A percentile compares a stretch with the other conserved stretches of the same genome.
These are phyloP conservation scores for Zelleria hepariella DNA, from an alignment of 2,888 invertebrate genomes.

Conservation along the genomic window DNA sequence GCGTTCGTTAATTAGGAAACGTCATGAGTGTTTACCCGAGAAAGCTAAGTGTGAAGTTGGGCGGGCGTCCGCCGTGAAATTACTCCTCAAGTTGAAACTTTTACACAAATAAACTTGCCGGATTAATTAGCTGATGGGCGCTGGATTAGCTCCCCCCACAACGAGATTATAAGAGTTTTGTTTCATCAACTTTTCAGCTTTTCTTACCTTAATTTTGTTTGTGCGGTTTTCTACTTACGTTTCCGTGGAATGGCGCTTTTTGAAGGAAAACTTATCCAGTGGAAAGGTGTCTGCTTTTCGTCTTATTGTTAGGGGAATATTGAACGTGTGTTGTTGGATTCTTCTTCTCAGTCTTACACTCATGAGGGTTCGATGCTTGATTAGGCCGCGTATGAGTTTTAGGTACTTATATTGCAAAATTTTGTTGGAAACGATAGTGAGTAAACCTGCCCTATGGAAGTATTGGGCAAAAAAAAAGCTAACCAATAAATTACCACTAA, in stretches of 20 bases:
- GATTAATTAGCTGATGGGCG: constrained; percentile 71
- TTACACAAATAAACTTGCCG: constrained; percentile 20
- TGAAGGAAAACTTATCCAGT: background rate
- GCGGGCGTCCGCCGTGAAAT: constrained; percentile 56
- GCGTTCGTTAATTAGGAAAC: constrained; percentile 73
- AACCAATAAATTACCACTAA: too few relatives aligned
- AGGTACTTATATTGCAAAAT: too few relatives aligned
- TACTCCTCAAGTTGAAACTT: constrained; percentile 65
- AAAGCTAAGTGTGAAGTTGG: constrained; percentile 70
- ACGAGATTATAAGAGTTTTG: constrained; percentile 69
- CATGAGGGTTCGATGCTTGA: too few relatives aligned
- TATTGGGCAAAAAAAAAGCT: too few relatives aligned
- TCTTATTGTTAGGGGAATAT: background rate
- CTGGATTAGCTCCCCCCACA: constrained; percentile 62
- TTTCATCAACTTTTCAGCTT: constrained; percentile 59
- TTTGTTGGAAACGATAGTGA: too few relatives aligned
- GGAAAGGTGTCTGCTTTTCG: background rate
- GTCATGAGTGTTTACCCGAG: constrained; percentile 71
- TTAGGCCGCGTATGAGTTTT: too few relatives aligned
- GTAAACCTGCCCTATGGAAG: too few relatives aligned
- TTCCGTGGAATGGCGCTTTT: constrained; percentile 2
- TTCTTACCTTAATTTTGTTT: constrained; percentile 64
- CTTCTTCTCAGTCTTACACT: too few relatives aligned
- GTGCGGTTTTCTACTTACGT: constrained; percentile 27
- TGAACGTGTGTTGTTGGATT: too few relatives aligned